phyloP scores from a whole-genome alignment of 1,140 invertebrate genomes.

The Heliconius hewitsoni region DNA sequence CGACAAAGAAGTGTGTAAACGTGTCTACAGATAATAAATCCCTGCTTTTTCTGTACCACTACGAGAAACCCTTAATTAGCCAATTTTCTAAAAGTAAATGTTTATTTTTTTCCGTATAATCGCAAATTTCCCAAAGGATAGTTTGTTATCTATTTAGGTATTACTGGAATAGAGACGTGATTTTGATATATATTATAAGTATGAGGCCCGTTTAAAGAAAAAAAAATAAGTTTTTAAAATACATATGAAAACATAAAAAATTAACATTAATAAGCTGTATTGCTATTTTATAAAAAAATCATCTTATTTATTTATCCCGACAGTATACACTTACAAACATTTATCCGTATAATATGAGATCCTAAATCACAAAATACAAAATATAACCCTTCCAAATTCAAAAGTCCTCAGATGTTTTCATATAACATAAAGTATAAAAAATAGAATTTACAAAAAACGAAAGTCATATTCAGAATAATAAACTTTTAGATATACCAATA shows the following conservation, averaged over 20 bases:
- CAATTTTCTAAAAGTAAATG: constrained; percentile 65
- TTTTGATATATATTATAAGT: constrained; percentile 1
- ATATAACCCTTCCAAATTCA: neutral
- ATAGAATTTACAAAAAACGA: too few relatives aligned
- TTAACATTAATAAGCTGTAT: too few relatives aligned
- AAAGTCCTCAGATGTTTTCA: neutral
- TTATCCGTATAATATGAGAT: neutral
- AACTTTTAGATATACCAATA: neutral
- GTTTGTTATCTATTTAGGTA: constrained; percentile 29
- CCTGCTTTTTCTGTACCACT: constrained; percentile 47
- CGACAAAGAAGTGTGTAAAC: constrained; percentile 53
- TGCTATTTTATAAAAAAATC: neutral
- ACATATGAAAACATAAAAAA: neutral
- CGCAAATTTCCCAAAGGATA: constrained; percentile 32
- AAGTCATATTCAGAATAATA: neutral
- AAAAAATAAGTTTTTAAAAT: neutral
- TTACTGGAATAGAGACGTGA: constrained; percentile 36
- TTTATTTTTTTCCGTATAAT: constrained; percentile 25
- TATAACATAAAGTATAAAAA: neutral
- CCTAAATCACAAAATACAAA: neutral
- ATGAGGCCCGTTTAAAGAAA: neutral
- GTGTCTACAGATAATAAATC: constrained; percentile 19
- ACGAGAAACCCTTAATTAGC: constrained; percentile 65
- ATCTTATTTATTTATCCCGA: neutral
- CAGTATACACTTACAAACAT: neutral